These are phyloP conservation scores for Tetranychus piercei DNA, from an alignment of 2,888 invertebrate genomes.

Conservation along the genomic window DNA sequence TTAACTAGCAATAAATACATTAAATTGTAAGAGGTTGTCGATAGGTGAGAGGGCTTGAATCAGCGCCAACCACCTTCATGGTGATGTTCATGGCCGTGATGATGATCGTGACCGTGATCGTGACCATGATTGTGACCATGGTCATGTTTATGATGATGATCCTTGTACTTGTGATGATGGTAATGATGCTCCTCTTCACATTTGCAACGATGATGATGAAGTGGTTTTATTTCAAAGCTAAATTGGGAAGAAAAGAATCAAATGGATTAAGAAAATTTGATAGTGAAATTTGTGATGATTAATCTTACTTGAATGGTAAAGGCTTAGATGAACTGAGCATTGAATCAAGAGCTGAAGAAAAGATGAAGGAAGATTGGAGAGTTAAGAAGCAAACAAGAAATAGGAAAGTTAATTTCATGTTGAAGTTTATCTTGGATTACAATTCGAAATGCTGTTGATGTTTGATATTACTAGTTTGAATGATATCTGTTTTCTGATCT, in stretches of 20 bases:
- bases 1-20: too few relatives aligned
- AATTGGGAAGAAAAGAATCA: neutral
- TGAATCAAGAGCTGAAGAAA: neutral
- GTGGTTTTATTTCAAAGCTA: neutral
- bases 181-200: constrained; percentile 2
- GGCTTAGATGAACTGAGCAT: neutral
- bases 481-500: neutral
- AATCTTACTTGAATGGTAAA: neutral
- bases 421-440: neutral
- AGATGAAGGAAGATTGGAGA: neutral
- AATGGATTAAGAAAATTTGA: neutral
- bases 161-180: constrained; percentile 9
- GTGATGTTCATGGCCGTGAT: neutral
- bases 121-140: neutral
- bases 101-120: neutral
- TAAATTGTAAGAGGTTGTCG: neutral
- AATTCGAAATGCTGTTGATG: neutral
- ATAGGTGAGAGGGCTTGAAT: neutral
- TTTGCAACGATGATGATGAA: neutral
- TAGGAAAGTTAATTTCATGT: neutral
- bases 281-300: neutral
- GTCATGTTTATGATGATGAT: neutral
- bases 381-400: neutral
- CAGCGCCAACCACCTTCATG: neutral
- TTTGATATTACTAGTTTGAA: neutral